Base-by-base conservation (phyloP, 2,113 vertebrate genomes). In the Kobus ellipsiprymnus region DNA sequence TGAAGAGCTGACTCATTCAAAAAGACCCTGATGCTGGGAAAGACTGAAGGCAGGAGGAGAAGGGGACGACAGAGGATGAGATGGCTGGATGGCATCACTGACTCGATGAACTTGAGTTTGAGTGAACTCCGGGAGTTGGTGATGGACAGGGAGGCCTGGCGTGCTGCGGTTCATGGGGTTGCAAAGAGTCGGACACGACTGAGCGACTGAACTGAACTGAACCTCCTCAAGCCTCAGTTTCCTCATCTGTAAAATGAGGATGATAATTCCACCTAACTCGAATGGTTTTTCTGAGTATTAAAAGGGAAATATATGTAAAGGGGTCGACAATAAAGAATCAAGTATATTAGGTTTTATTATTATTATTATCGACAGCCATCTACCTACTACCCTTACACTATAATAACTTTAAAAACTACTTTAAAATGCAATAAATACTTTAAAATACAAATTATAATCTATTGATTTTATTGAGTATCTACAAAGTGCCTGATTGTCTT, bases 1-100 rank as follows among this genome's bases (percentile, higher is more conserved):
- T 0, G 0, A 67, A 67, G 33, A 36, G 7, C 64, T n/a, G 33
- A 67, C 17, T 36, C 17, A 36, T 67, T 36, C 0, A 8, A 67
- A 67, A 67, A 67, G 33, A 67, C 62, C 1, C 33, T 36, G 33
- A 21, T 67, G 64, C 33, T 67, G 33, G 33, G 64, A 21, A 11
- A 1, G 33, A 36, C 21, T 67, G 8, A 9, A 17, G 33, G 8
- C 17, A 19, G 17, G 2, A 67, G 64, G 33, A 36, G 64, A 67
- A 67, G 33, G 64, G 64, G 33, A 36, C 4, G 4, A 36, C 64
- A 21, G 33, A 67, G 33, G 64, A 11, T 67, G 17, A 36, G 17
- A 67, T 36, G 17, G 33, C 4, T 67, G 64, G 64, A 67, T 67
- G 33, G 64, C n/a, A 19, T 67, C 33, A 67, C 17, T 9, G 64